Conservation (phyloP, 2,797 vertebrate genomes). For the Lacerta bilineata region DNA sequence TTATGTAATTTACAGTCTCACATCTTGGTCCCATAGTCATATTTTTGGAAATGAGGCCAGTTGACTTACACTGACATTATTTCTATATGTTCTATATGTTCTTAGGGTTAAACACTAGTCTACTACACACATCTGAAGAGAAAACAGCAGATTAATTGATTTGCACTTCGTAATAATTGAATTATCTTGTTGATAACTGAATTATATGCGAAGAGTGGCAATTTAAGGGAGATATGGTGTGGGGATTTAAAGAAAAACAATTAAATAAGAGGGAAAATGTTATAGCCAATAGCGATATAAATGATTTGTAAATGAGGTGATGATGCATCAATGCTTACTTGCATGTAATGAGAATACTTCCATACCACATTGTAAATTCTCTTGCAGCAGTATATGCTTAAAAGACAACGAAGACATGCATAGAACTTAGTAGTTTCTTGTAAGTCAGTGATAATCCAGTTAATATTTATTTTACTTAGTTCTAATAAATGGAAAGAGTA, state of each 20-base stretch:
- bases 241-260: background rate
- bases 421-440: background rate
- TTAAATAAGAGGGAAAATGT: background rate
- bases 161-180: background rate
- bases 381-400: background rate
- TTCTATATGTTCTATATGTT: background rate
- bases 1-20: background rate
- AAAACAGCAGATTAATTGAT: background rate
- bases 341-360: background rate
- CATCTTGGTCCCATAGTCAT: background rate
- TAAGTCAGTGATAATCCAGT: conserved; percentile 13
- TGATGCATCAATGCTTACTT: background rate
- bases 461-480: conserved; percentile 34
- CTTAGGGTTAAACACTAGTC: background rate
- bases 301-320: background rate
- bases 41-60: background rate
- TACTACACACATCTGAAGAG: background rate
- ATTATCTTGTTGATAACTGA: too few relatives aligned
- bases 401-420: conserved; percentile 1
- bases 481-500: conserved; percentile 28
- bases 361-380: background rate
- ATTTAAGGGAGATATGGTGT: background rate
- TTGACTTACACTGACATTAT: background rate
- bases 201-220: background rate
- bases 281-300: background rate